phyloP scores from a whole-genome alignment of 1,140 invertebrate species.

The Globodera ellingtonae region DNA sequence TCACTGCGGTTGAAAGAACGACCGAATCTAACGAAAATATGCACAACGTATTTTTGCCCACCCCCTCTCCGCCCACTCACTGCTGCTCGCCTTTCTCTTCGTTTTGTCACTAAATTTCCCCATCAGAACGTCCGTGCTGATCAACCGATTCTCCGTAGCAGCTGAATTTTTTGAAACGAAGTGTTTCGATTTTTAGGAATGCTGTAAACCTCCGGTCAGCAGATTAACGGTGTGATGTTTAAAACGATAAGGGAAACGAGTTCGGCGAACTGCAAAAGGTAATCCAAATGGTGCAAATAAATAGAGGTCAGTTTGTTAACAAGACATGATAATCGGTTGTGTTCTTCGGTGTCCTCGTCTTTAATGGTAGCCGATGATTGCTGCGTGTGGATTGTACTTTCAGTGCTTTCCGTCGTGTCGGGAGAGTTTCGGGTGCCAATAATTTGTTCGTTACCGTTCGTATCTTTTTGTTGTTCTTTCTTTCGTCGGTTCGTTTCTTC shows the following conservation, averaged over 20 bases:
- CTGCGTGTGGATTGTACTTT: background rate
- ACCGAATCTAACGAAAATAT: constrained; percentile 45
- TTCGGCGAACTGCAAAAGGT: constrained; percentile 43
- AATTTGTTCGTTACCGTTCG: background rate
- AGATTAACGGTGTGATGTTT: constrained; percentile 65
- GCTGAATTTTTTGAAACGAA: constrained; percentile 31
- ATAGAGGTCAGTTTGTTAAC: background rate
- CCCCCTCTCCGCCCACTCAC: background rate
- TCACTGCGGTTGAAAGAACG: constrained; percentile 61
- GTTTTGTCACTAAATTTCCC: constrained; percentile 53
- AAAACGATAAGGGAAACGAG: constrained; percentile 64
- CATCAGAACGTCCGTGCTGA: constrained; percentile 61
- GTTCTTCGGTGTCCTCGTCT: constrained; percentile 30
- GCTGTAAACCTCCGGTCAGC: constrained; percentile 45
- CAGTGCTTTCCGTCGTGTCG: background rate
- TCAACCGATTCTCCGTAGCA: constrained; percentile 58
- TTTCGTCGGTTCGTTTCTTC: constrained; percentile 4
- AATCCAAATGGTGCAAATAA: constrained; percentile 1
- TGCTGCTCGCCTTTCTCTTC: constrained; percentile 49
- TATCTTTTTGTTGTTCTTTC: constrained; percentile 24
- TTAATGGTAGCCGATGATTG: constrained; percentile 24
- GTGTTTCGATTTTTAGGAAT: background rate
- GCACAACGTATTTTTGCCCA: background rate
- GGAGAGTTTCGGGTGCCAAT: too few relatives aligned
- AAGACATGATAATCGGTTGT: background rate